Conservation (phyloP, 2,888 invertebrate genomes). For the Hypsopygia costalis region DNA sequence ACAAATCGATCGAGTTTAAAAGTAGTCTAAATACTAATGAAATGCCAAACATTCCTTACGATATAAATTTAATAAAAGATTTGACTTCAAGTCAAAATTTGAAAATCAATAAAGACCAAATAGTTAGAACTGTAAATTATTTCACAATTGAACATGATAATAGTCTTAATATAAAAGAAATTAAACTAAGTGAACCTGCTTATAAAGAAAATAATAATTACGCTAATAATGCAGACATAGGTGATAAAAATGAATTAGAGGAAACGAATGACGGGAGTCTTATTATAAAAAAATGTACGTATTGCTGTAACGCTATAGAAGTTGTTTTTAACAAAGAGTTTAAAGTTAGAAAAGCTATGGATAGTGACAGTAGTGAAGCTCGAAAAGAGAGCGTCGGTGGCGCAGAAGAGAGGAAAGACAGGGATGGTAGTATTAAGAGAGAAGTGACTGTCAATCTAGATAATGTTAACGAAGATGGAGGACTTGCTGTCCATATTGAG, state of each 20-base stretch:
- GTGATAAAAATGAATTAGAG: constrained; percentile 8
- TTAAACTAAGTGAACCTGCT: constrained; percentile 7
- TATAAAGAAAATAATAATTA: constrained; percentile 12
- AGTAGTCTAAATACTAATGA: constrained; percentile 35
- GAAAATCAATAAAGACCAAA: constrained; percentile 37
- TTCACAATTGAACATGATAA: constrained; percentile 55
- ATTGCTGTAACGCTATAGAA: constrained; percentile 39
- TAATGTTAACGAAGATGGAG: neutral
- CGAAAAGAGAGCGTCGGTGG: constrained; percentile 17
- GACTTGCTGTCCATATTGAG: neutral
- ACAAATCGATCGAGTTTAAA: constrained; percentile 9
- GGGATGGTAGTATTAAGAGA: constrained; percentile 11
- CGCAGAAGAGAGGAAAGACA: constrained; percentile 24
- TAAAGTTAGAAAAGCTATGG: constrained; percentile 43
- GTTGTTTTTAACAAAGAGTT: constrained; percentile 23
- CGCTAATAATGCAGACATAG: too few relatives aligned
- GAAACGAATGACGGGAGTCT: constrained; percentile 22
- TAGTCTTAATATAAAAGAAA: constrained; percentile 14
- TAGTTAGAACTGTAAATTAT: constrained; percentile 52
- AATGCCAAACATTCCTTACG: too few relatives aligned
- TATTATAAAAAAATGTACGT: constrained; percentile 35
- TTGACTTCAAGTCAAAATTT: constrained; percentile 48
- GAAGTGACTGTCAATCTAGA: constrained; percentile 38
- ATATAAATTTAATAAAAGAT: constrained; percentile 49
- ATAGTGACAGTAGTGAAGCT: constrained; percentile 27